These are phyloP conservation scores for Seriola rivoliana DNA, from an alignment of 2,113 vertebrate genomes.

Conservation along the genomic window DNA sequence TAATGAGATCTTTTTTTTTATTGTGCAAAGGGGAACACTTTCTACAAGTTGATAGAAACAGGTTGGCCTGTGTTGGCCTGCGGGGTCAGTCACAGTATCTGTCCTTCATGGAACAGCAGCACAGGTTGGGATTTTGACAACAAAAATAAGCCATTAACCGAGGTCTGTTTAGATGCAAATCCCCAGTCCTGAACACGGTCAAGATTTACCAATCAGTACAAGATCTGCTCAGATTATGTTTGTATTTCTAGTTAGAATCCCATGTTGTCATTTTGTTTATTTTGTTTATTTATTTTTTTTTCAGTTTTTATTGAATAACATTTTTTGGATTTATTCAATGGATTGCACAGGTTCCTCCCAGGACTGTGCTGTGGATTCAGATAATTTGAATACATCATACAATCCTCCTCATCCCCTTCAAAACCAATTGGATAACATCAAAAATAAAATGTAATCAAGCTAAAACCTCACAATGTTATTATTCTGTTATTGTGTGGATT, in stretches of 20 bases:
- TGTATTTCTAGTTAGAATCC: neutral
- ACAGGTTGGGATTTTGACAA: constrained; percentile 8
- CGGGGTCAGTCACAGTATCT: neutral
- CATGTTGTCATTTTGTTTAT: neutral
- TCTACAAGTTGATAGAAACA: neutral
- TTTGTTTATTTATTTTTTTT: neutral
- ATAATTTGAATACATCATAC: neutral
- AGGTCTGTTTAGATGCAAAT: neutral
- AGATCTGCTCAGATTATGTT: neutral
- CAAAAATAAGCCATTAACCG: neutral
- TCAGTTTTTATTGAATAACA: neutral
- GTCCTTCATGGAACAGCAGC: neutral
- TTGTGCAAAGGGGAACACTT: constrained; percentile 12
- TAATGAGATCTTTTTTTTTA: neutral
- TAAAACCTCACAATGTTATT: neutral
- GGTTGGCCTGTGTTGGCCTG: neutral
- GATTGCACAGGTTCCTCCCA: neutral
- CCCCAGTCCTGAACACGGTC: neutral
- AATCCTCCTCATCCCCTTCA: neutral
- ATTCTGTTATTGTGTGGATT: constrained; percentile 16
- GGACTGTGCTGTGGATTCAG: neutral
- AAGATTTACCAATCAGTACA: neutral
- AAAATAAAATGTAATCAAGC: neutral
- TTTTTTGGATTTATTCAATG: neutral
- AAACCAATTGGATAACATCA: neutral